These are phyloP conservation scores for Tylochromis polylepis DNA, from an alignment of 2,113 vertebrate species.

Conservation along the genomic window DNA sequence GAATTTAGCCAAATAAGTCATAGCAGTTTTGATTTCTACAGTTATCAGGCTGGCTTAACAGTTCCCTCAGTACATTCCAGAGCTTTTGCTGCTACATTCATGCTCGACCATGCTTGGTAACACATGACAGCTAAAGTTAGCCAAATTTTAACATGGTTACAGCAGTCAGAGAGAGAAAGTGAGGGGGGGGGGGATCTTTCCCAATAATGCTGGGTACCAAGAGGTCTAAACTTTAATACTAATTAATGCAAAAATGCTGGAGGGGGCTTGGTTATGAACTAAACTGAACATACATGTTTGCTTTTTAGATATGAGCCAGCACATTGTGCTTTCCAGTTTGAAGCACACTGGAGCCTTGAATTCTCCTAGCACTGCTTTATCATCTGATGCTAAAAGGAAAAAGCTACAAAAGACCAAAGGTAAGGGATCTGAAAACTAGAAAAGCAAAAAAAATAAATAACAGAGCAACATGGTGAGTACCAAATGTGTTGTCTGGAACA, in stretches of 20 bases:
- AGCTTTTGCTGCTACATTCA: background rate
- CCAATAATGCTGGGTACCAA: background rate
- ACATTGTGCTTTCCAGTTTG: background rate
- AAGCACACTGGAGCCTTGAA: background rate
- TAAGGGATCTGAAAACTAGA: background rate
- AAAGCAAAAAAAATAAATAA: background rate
- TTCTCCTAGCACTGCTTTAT: background rate
- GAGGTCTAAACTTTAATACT: background rate
- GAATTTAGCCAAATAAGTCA: background rate
- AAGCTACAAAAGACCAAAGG: background rate
- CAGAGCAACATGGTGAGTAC: background rate
- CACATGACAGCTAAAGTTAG: background rate
- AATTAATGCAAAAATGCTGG: background rate
- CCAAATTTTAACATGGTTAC: background rate
- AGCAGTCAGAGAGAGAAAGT: background rate
- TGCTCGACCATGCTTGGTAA: background rate
- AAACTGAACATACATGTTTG: background rate
- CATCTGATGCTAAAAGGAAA: background rate
- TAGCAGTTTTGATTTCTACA: too few relatives aligned
- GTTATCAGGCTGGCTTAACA: too few relatives aligned
- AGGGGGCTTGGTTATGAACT: fast-evolving
- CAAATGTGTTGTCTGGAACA: fast-evolving
- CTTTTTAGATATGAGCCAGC: background rate
- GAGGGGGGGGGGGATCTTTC: too few relatives aligned
- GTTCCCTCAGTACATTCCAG: too few relatives aligned